Conservation (phyloP, 2,113 vertebrate species). For the Lontra canadensis region DNA sequence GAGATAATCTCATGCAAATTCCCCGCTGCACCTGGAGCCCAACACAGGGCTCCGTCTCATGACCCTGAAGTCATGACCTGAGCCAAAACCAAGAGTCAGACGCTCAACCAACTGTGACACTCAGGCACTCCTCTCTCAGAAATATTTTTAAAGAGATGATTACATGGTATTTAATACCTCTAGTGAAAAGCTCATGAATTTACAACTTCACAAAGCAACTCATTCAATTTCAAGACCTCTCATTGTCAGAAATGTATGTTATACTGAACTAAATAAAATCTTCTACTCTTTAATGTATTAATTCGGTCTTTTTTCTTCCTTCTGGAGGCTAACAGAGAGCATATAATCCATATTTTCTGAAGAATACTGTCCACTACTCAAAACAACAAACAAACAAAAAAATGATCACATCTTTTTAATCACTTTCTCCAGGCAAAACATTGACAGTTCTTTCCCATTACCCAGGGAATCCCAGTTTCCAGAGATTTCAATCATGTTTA, state of each 20-base stretch:
- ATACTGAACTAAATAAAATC: not conserved
- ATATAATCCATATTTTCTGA: not conserved
- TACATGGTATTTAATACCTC: not conserved
- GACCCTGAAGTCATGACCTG: not conserved
- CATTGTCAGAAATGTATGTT: not conserved
- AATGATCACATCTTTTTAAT: not conserved
- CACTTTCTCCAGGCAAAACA: not conserved
- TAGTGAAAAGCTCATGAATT: not conserved
- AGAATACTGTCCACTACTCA: not conserved
- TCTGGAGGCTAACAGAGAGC: not conserved
- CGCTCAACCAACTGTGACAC: not conserved
- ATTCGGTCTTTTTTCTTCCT: not conserved
- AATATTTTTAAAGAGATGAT: not conserved
- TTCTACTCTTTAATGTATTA: not conserved
- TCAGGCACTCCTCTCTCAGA: not conserved
- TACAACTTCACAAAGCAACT: not conserved
- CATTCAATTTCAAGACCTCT: not conserved
- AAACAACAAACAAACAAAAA: not conserved
- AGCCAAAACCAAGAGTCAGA: not conserved
- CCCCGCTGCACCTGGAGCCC: rapidly evolving
- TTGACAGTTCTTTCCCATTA: not conserved
- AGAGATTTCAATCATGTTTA: not conserved
- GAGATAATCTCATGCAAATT: not conserved
- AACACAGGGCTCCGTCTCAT: not conserved
- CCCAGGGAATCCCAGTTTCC: not conserved